These are phyloP conservation scores for Lanius ludovicianus DNA, from an alignment of 2,113 vertebrate species.

Conservation along the genomic window DNA sequence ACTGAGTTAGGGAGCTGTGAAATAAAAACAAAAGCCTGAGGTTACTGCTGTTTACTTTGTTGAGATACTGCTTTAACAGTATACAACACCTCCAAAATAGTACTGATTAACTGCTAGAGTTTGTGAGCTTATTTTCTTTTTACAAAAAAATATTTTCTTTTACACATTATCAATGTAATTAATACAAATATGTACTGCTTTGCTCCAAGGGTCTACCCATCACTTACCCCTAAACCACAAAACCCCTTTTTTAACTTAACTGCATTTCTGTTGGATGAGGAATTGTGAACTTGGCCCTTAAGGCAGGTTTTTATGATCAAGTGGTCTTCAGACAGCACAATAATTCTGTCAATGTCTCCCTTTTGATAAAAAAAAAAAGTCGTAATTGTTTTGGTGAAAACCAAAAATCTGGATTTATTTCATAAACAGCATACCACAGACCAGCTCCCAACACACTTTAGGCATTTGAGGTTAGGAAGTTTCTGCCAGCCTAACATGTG, in stretches of 20 bases:
- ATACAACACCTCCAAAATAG: not conserved
- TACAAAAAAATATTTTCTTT: not conserved
- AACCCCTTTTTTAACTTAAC: not conserved
- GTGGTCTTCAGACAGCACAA: not conserved
- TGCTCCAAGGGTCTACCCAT: not conserved
- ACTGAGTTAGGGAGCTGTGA: not conserved
- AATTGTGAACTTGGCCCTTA: not conserved
- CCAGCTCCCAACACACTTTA: not conserved
- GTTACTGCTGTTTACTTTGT: not conserved
- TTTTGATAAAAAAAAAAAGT: not conserved
- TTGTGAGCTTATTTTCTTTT: not conserved
- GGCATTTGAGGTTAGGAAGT: not conserved
- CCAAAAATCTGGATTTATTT: not conserved
- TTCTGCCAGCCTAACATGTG: not conserved
- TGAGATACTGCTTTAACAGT: not conserved
- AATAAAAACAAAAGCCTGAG: constrained; percentile 10
- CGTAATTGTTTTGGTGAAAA: not conserved
- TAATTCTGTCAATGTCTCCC: not conserved
- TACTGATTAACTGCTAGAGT: not conserved
- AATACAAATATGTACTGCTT: not conserved
- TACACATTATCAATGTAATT: not conserved
- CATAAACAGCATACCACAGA: not conserved
- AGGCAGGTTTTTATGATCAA: not conserved
- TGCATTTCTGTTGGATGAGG: not conserved
- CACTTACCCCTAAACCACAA: not conserved